Percentiles rank a stretch among this genome's conserved stretches.
Conservation (phyloP, 2,113 vertebrate species). For the Tichodroma muraria region DNA sequence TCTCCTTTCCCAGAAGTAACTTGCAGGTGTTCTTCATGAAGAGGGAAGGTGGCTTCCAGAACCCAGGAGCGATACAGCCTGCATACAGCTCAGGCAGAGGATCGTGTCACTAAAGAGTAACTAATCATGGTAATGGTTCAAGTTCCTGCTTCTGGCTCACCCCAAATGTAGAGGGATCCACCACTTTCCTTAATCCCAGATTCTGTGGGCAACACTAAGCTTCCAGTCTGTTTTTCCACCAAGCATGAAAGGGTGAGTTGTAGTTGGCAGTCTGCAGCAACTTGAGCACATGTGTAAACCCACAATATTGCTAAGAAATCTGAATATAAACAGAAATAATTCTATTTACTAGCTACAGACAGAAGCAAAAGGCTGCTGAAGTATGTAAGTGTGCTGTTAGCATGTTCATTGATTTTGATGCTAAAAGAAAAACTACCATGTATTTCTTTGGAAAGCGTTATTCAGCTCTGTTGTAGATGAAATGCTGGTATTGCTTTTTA, state of each 20-base stretch:
- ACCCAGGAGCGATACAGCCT: neutral
- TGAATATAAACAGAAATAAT: neutral
- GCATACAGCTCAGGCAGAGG: neutral
- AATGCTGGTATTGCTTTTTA: neutral
- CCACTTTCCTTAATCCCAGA: neutral
- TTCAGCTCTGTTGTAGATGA: neutral
- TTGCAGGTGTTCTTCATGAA: neutral
- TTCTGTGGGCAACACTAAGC: neutral
- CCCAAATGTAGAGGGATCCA: neutral
- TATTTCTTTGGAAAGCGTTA: neutral
- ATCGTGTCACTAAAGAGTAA: neutral
- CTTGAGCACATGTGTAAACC: neutral
- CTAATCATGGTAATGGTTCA: neutral
- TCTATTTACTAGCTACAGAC: neutral
- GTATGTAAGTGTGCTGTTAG: neutral
- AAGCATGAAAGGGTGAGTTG: neutral
- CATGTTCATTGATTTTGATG: neutral
- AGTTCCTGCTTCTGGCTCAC: neutral
- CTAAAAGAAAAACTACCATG: neutral
- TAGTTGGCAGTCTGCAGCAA: neutral
- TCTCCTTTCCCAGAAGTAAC: neutral
- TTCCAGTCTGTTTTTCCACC: neutral
- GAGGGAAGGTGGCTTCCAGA: neutral
- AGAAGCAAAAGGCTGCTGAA: neutral
- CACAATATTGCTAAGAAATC: neutral